Evolutionary conservation across 1,140 invertebrate species (phyloP), one percentile per base, ranked within the genome.

Genomic region (Drosophila prosaltans): DNA sequence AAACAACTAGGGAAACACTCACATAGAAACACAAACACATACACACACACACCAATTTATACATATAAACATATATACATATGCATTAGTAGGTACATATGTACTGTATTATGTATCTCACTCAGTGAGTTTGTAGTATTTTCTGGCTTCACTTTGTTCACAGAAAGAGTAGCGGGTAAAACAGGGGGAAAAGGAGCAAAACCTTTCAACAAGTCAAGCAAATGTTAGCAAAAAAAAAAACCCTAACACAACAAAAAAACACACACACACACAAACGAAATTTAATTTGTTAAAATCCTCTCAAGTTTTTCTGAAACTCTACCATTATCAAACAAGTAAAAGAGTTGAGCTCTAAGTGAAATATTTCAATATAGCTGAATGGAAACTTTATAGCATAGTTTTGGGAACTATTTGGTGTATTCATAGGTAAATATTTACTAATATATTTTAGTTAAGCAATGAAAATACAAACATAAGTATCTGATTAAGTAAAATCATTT

Each of bases 1-100:
- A 78, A 81, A 67, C 69, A 72, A 79, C 26, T 70, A 73, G 58
- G 8, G 55, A 54, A 71, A 26, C 48, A 72, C 16, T 28, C 51
- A 62, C 43, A 48, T 11, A 58, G 9, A 55, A 10, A 43, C 26
- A 55, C 45, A 39, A 21, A 69, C 36, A 70, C 7, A n/a, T 10
- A 30, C 51, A 43, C 32, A 36, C 32, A 36, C 32, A 26, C 41
- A 72, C 16, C 28, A 43, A 61, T 30, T 3, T 30, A 36, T 36
- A 36, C 6, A 30, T 40, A 43, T 26, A 67, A 55, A 57, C 11
- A 57, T 40, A 30, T n/a, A 55, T 11, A 58, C 40, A 8, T 24
- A 24, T 7, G 16, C 36, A 40, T 58, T 10, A 71, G 26, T 43
- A 58, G 32, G 30, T 55, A 43, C 63, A 67, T 58, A 61, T 67